Evolutionary conservation across 2,113 vertebrate genomes (phyloP).

Genomic region (Dasypus novemcinctus): DNA sequence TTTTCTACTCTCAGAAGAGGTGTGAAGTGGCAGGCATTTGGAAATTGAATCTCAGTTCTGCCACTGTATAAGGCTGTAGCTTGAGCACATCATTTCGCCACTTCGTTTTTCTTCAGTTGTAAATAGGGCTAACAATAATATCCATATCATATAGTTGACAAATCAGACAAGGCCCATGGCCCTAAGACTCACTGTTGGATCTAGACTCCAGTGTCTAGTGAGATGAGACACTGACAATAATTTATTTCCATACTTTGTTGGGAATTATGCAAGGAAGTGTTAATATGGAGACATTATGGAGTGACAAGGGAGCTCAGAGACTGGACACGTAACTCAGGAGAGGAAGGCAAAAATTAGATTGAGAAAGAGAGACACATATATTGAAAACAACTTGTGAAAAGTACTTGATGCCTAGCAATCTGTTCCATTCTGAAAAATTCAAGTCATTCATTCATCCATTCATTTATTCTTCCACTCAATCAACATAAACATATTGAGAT

Average conservation of each 20-base stretch:
- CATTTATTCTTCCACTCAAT: neutral
- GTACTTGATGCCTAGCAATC: neutral
- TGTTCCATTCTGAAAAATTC: neutral
- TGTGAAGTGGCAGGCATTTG: neutral
- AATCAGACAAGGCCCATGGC: neutral
- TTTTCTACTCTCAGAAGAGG: neutral
- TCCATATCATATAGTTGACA: neutral
- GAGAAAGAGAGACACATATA: neutral
- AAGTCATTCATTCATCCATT: neutral
- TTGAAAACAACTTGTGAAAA: neutral
- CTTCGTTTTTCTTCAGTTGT: neutral
- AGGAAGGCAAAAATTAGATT: neutral
- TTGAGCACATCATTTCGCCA: neutral
- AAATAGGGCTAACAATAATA: conserved; percentile 28
- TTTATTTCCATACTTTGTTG: neutral
- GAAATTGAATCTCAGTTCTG: conserved; percentile 22
- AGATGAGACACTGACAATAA: neutral
- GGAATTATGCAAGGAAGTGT: neutral
- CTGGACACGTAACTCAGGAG: neutral
- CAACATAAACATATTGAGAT: neutral
- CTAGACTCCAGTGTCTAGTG: neutral
- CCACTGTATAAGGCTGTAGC: neutral
- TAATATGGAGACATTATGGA: neutral
- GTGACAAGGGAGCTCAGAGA: neutral
- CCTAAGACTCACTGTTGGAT: neutral